These are phyloP conservation scores for Anser cygnoides DNA, from an alignment of 2,113 vertebrate species.

Conservation along the genomic window DNA sequence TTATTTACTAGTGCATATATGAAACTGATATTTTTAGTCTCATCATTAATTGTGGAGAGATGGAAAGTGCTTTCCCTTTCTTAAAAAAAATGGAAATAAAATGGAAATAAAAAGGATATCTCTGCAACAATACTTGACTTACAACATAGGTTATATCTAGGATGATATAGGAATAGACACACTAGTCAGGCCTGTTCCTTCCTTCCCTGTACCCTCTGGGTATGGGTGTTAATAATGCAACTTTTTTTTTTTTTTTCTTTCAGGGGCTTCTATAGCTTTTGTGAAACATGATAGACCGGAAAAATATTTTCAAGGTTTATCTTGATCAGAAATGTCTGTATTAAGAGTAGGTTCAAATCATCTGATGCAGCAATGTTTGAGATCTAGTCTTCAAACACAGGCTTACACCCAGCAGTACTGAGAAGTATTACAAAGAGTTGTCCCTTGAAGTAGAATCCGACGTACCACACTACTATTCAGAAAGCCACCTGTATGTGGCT, in stretches of 20 bases:
- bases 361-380: neutral
- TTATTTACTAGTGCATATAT: slow-evolving; percentile 8
- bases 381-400: neutral
- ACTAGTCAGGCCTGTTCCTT: neutral
- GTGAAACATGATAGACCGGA: neutral
- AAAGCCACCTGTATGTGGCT: neutral
- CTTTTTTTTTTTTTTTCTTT: neutral
- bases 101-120: too few species aligned
- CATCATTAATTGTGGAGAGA: neutral
- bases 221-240: neutral
- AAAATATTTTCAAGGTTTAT: neutral
- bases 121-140: neutral
- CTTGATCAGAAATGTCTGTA: neutral
- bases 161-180: neutral
- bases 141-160: neutral
- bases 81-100: neutral
- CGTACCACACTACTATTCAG: neutral
- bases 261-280: neutral
- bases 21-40: neutral
- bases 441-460: neutral
- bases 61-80: neutral
- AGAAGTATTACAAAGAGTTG: neutral
- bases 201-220: neutral
- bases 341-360: neutral
- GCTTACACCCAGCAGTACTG: neutral